Conservation (phyloP, 2,888 invertebrate genomes). For the Callosobruchus maculatus region DNA sequence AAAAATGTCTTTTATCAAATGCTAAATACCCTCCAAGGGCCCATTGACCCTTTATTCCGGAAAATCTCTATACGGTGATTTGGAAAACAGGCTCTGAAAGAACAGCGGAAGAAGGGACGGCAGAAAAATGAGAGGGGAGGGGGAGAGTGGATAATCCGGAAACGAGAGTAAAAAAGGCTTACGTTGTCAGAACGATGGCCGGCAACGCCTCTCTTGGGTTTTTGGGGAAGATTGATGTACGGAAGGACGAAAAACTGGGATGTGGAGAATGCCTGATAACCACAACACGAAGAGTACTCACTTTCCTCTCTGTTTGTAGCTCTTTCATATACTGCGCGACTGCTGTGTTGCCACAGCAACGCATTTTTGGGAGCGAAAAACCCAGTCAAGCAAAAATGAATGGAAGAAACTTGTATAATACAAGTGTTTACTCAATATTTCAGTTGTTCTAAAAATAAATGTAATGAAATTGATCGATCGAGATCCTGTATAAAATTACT, state of each 20-base stretch:
- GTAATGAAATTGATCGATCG: too few relatives aligned
- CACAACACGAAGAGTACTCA: background rate
- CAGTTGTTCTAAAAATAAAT: too few relatives aligned
- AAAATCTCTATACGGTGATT: background rate
- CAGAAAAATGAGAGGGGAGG: background rate
- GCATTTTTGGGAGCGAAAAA: too few relatives aligned
- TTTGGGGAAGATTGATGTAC: background rate
- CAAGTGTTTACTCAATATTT: too few relatives aligned
- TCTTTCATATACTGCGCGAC: background rate
- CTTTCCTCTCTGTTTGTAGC: background rate
- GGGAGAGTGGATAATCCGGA: background rate
- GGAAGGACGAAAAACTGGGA: background rate
- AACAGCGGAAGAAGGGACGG: background rate
- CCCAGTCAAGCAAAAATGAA: too few relatives aligned
- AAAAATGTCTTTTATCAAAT: too few relatives aligned
- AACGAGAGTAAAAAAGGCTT: background rate
- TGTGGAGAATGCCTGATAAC: background rate
- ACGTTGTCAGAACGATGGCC: background rate
- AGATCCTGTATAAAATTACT: too few relatives aligned
- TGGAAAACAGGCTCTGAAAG: background rate
- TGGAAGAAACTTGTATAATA: too few relatives aligned
- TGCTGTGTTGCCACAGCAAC: too few relatives aligned
- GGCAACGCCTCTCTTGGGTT: background rate
- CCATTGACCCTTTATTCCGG: background rate
- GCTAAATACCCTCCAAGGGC: background rate